Conservation (phyloP, 2,113 vertebrate genomes). For the Phaethon lepturus region DNA sequence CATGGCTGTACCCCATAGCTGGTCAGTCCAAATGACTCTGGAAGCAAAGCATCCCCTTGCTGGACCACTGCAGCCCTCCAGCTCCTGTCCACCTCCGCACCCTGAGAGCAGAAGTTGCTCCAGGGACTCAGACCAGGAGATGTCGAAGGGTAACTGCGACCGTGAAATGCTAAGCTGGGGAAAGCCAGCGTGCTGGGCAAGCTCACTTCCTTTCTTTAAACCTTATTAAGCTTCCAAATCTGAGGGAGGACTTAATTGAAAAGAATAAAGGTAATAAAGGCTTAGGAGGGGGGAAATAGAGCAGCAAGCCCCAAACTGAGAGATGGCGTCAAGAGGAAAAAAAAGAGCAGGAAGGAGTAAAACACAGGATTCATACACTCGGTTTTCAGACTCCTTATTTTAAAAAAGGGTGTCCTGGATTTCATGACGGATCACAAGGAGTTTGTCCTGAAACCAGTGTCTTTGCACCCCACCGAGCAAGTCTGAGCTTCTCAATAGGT, state of each 20-base stretch:
- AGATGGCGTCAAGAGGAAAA: neutral
- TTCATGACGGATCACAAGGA: neutral
- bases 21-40: neutral
- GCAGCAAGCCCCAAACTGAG: neutral
- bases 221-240: neutral
- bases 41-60: neutral
- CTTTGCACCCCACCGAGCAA: neutral
- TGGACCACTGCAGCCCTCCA: no score
- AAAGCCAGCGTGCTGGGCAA: neutral
- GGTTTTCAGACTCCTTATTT: neutral
- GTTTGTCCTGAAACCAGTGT: neutral
- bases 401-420: neutral
- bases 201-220: neutral
- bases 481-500: neutral
- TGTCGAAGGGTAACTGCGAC: rapidly evolving
- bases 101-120: neutral
- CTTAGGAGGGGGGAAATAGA: neutral
- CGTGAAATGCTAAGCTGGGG: neutral
- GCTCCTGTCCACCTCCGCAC: neutral
- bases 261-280: neutral
- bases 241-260: neutral
- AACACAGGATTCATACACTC: neutral
- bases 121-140: neutral
- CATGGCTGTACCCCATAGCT: neutral
- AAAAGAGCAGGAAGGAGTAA: neutral